These are phyloP conservation scores for Chaetodon trifascialis DNA, from an alignment of 2,113 vertebrate genomes.

Conservation along the genomic window DNA sequence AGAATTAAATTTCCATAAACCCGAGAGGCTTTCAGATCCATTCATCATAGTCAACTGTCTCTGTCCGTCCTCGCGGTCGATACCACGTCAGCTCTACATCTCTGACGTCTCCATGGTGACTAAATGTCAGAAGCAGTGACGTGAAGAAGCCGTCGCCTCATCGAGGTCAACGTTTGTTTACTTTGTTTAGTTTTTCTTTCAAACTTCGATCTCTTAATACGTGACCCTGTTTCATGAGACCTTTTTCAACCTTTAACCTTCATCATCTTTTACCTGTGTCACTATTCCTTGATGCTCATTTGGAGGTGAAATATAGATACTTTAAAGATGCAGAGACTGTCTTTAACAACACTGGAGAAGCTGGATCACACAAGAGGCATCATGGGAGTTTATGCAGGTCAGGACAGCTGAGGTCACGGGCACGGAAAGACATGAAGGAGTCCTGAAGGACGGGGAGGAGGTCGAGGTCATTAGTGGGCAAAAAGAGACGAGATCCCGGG, in stretches of 20 bases:
- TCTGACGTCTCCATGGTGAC: neutral
- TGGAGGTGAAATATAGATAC: neutral
- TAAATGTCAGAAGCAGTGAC: slow-evolving; percentile 17
- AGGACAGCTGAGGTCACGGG: slow-evolving; percentile 6
- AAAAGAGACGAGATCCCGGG: neutral
- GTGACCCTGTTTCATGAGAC: neutral
- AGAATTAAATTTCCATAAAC: too few species aligned
- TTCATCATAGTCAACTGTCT: neutral
- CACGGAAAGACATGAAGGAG: slow-evolving; percentile 14
- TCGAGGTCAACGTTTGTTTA: neutral
- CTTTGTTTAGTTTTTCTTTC: neutral
- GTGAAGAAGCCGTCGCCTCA: neutral
- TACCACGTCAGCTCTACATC: neutral
- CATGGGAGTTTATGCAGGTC: too few species aligned
- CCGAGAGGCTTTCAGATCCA: neutral
- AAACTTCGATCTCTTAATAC: too few species aligned
- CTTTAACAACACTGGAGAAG: too few species aligned
- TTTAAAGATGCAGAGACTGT: neutral
- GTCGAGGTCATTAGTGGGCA: neutral
- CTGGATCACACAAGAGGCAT: too few species aligned
- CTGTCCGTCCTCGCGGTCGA: neutral
- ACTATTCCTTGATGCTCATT: neutral
- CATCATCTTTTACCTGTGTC: neutral
- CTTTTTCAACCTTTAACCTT: neutral
- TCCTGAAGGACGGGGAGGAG: slow-evolving; percentile 29